Evolutionary conservation across 2,797 vertebrate genomes (phyloP), one percentile per base, ranked within the genome.

Genomic region (Rhadinocentrus ornatus): DNA sequence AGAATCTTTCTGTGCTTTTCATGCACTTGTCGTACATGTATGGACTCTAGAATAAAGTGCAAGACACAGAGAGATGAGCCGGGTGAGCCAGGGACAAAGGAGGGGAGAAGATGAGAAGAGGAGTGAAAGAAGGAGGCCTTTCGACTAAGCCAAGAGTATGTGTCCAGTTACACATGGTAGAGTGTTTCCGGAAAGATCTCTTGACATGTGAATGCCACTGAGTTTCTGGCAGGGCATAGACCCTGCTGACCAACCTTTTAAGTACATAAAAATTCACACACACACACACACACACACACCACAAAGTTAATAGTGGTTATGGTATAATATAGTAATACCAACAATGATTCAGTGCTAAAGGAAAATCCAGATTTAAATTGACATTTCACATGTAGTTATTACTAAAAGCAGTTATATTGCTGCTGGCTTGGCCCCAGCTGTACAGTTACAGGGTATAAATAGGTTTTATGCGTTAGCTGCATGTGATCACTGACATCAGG

Each of bases 141-240:
- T 80, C 15, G 24, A 71, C 29, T 2, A 62, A 81, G 88, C 83
- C 81, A 88, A 78, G 69, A 60, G 35, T 77, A 55, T 68, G 92
- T 87, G 79, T 93, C 86, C 67, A 27, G 69, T 94, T 94, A 91
- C 89, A 86, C 63, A 65, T 57, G 75, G 71, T 68, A 71, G 62
- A 81, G 71, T 78, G 89, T 77, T 93, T 94, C 88, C 91, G 83
- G 92, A 89, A 92, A 86, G 75, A 89, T 80, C 86, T 80, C 70
- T 77, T 86, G 90, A 73, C 68, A 67, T 84, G 77, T 70, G 76
- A 93, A 92, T 88, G 58, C 77, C 70, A 81, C 65, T 16, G 52
- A 26, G 61, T 89, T 90, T 81, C 71, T 86, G 84, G 81, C 69
- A 81, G 50, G 63, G 76, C 15, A 15, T 32, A 70, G 46, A 74